Base-by-base conservation (phyloP, 35 echinoderm and acorn worm genomes). In the Patiria miniata region DNA sequence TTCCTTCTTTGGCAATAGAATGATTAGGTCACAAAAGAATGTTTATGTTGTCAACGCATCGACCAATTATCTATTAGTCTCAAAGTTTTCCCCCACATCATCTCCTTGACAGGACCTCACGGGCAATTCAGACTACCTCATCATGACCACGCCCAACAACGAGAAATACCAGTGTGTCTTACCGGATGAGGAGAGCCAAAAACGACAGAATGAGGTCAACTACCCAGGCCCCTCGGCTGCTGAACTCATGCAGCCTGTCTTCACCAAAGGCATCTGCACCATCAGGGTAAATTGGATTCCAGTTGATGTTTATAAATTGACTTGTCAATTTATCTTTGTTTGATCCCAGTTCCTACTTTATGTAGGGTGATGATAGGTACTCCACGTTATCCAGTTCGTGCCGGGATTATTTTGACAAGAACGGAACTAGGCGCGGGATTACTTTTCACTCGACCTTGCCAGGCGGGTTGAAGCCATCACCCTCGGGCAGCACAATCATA, bases 81-180 rank as follows among this genome's bases (percentile, higher is more conserved):
- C 42, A 47, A 47, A 47, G 4, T 47, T 47, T 12, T 47, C 42
- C 42, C 42, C 42, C 12, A 12, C 42, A 4, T 47, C 12, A 12
- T 6, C 42, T 47, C 4, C 4, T 12, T 47, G 4, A 47, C 42
- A 47, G 42, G 42, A 47, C 42, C 42, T 73, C 14, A 34, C 65
- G 34, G 65, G 34, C 34, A 73, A 73, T 30, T n/a, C 29, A 7
- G 53, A 84, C 7, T 84, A 53, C 23, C 10, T 94, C 28, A 77
- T 94, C 2, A 94, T 94, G 92, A 94, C 55, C 33, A 97, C 94
- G 58, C 60, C 90, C 39, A 83, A 93, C 21, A 86, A 97, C 87
- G 94, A 97, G 55, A 90, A 92, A 54, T 97, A 97, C 69, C 91
- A 93, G 36, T 97, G 94, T 57, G 50, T 90, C 32, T 52, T 97